These are phyloP conservation scores for Xenopus petersii DNA, from an alignment of 2,797 vertebrate species.

Conservation along the genomic window DNA sequence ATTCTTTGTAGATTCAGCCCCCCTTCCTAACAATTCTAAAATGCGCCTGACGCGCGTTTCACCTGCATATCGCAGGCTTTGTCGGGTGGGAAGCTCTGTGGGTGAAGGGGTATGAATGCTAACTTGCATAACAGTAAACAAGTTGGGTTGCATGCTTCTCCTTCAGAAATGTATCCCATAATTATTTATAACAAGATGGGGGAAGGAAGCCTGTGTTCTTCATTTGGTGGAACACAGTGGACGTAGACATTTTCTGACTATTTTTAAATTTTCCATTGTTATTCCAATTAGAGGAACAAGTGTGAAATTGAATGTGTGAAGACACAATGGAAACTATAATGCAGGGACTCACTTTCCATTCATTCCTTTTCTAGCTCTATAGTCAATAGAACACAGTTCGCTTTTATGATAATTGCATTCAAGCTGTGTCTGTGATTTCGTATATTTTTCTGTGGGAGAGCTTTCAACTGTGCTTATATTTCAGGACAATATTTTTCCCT, in stretches of 20 bases:
- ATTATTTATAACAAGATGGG: too few relatives aligned
- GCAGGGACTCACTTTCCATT: constrained; percentile 19
- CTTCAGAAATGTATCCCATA: too few relatives aligned
- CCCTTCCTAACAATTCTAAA: too few relatives aligned
- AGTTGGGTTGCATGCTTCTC: too few relatives aligned
- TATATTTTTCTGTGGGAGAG: background rate
- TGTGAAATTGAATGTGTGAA: constrained; percentile 39
- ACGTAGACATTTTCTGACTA: constrained; percentile 18
- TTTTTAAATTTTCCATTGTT: constrained; percentile 43
- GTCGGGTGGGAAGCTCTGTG: too few relatives aligned
- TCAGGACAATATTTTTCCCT: background rate
- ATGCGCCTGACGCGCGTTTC: too few relatives aligned
- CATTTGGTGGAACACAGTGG: constrained; percentile 20
- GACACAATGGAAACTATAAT: constrained; percentile 34
- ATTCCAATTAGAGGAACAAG: constrained; percentile 42
- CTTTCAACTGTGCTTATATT: background rate
- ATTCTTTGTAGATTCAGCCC: too few relatives aligned
- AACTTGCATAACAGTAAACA: too few relatives aligned
- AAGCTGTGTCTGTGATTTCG: constrained; percentile 4
- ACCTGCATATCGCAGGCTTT: too few relatives aligned
- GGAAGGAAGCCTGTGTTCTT: background rate
- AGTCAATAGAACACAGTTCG: constrained; percentile 4
- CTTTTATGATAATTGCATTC: constrained; percentile 5
- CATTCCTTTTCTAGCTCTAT: constrained; percentile 10
- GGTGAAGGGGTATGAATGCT: too few relatives aligned